These are phyloP conservation scores for Craseonycteris thonglongyai DNA, from an alignment of 2,113 vertebrate species.

Conservation along the genomic window DNA sequence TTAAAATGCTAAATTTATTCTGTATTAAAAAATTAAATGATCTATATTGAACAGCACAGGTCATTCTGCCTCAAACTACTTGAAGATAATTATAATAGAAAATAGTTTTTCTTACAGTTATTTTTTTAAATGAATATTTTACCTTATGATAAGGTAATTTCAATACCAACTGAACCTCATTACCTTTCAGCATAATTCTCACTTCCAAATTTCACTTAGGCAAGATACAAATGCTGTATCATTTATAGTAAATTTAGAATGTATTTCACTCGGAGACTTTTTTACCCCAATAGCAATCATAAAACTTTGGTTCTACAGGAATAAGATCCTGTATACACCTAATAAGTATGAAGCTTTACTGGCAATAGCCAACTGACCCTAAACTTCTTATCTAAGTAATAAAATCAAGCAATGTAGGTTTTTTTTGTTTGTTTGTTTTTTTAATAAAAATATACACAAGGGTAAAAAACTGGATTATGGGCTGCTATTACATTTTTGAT, in stretches of 20 bases:
- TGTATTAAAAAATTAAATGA: conserved; percentile 43
- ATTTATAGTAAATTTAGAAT: conserved; percentile 7
- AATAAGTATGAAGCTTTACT: conserved; percentile 49
- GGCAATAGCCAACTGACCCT: not conserved
- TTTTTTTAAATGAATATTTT: conserved; percentile 41
- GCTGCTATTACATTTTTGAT: not conserved
- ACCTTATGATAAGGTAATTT: not conserved
- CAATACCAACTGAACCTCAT: not conserved
- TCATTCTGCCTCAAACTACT: conserved; percentile 26
- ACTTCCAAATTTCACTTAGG: conserved; percentile 1
- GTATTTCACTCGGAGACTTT: not conserved
- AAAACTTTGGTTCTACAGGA: not conserved
- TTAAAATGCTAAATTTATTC: conserved; percentile 36
- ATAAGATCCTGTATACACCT: not conserved
- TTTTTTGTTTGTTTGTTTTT: no score
- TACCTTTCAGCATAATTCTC: conserved; percentile 21
- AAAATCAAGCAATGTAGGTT: not conserved
- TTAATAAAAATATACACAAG: not conserved
- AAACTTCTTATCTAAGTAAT: conserved; percentile 56
- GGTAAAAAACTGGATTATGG: not conserved
- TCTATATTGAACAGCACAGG: conserved; percentile 21
- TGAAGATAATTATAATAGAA: conserved; percentile 16
- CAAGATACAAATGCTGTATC: not conserved
- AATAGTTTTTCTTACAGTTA: conserved; percentile 21
- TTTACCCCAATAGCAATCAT: not conserved